Percentiles rank a stretch among this genome's conserved stretches.
Evolutionary conservation across 2,797 vertebrate species (phyloP).

Genomic region (Takifugu ocellatus): DNA sequence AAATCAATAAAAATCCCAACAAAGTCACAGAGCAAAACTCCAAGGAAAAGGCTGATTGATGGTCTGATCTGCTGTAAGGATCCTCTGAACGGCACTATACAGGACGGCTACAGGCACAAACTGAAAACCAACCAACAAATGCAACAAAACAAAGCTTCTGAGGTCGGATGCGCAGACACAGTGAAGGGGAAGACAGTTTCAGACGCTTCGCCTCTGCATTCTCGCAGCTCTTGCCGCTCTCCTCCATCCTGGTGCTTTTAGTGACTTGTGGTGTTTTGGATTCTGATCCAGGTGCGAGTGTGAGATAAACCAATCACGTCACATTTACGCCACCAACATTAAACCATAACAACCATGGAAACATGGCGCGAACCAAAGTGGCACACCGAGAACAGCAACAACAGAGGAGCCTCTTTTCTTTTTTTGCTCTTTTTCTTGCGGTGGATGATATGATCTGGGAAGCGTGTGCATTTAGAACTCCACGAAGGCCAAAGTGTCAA

Average conservation of each 20-base stretch:
- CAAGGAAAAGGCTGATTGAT: conserved; percentile 67
- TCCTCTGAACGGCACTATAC: conserved; percentile 74
- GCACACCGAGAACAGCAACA: conserved; percentile 31
- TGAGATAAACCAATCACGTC: conserved; percentile 40
- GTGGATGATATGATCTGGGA: neutral
- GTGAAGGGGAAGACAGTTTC: conserved; percentile 43
- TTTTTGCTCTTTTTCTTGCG: conserved; percentile 39
- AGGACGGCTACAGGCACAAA: conserved; percentile 77
- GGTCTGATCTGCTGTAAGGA: conserved; percentile 64
- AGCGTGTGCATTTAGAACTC: neutral
- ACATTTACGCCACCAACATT: conserved; percentile 43
- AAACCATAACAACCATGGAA: conserved; percentile 37
- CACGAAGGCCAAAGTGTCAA: conserved; percentile 28
- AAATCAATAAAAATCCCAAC: conserved; percentile 66
- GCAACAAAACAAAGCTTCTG: conserved; percentile 25
- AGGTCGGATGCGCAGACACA: conserved; percentile 52
- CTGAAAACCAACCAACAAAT: conserved; percentile 46
- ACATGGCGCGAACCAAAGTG: conserved; percentile 29
- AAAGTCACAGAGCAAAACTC: conserved; percentile 68
- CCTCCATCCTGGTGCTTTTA: neutral
- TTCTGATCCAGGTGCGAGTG: conserved; percentile 16
- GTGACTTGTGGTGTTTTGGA: neutral
- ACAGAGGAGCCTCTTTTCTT: conserved; percentile 32
- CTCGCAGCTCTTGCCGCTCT: conserved; percentile 6
- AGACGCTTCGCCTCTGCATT: conserved; percentile 15